phyloP scores from a whole-genome alignment of 2,888 invertebrate genomes.

The Drepanosiphum platanoidis region DNA sequence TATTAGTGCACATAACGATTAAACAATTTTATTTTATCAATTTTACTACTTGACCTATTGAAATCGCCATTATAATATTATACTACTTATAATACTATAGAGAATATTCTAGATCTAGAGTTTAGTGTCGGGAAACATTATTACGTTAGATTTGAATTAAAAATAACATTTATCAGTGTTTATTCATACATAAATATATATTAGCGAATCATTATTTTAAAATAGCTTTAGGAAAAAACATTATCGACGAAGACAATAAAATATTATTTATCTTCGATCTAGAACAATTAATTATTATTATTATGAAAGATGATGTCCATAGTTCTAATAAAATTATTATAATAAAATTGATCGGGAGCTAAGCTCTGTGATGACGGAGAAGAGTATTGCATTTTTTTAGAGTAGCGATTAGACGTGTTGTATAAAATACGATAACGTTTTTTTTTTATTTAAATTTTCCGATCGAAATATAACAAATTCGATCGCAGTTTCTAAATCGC shows the following conservation, averaged over 20 bases:
- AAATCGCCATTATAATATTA: background rate
- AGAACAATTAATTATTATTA: background rate
- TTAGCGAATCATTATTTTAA: background rate
- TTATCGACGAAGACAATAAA: background rate
- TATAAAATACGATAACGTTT: too few species aligned
- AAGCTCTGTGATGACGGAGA: too few species aligned
- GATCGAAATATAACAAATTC: too few species aligned
- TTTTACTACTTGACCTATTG: background rate
- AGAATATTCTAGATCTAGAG: slow-evolving; percentile 1
- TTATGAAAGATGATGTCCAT: too few species aligned
- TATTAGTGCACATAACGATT: background rate
- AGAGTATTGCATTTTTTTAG: too few species aligned
- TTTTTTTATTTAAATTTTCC: too few species aligned
- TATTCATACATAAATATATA: too few species aligned
- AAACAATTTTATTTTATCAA: background rate
- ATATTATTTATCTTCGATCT: background rate
- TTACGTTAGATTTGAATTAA: background rate
- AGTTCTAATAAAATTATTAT: too few species aligned
- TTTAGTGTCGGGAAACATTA: background rate
- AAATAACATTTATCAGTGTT: background rate
- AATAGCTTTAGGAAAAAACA: background rate
- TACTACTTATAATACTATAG: background rate
- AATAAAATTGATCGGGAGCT: too few species aligned
- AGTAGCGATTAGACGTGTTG: too few species aligned
- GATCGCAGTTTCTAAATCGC: too few species aligned